phyloP scores from a whole-genome alignment of 2,888 invertebrate genomes.

The Agrochola lota region DNA sequence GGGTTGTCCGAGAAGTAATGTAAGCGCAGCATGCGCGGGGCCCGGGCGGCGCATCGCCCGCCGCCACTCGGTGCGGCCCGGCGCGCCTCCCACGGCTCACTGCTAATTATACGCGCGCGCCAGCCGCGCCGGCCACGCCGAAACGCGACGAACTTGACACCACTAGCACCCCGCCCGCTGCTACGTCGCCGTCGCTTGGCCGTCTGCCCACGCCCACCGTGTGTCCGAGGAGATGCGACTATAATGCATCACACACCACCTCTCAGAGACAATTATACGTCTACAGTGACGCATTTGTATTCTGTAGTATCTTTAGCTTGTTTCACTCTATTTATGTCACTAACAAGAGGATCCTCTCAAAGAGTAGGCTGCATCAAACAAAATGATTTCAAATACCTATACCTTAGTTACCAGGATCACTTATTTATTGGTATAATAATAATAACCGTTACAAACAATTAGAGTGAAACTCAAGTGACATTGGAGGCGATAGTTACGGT shows the following conservation, averaged over 20 bases:
- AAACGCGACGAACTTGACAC: slow-evolving; percentile 79
- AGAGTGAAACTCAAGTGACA: slow-evolving; percentile 6
- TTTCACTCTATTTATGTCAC: slow-evolving; percentile 37
- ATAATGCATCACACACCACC: slow-evolving; percentile 60
- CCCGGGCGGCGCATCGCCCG: slow-evolving; percentile 87
- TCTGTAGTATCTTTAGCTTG: slow-evolving; percentile 21
- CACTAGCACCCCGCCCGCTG: slow-evolving; percentile 70
- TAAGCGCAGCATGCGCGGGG: slow-evolving; percentile 94
- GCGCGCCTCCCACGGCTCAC: slow-evolving; percentile 89
- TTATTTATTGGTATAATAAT: not conserved
- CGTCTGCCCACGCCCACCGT: slow-evolving; percentile 73
- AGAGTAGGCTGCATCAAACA: not conserved
- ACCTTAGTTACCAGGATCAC: not conserved
- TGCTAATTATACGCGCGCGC: slow-evolving; percentile 86
- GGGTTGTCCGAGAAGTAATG: slow-evolving; percentile 96
- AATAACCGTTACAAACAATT: not conserved
- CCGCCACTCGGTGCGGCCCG: slow-evolving; percentile 87
- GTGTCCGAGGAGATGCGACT: slow-evolving; percentile 68
- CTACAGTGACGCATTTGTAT: slow-evolving; percentile 37
- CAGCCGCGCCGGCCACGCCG: slow-evolving; percentile 72
- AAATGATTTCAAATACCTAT: not conserved
- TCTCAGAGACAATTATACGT: slow-evolving; percentile 34
- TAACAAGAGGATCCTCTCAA: not conserved
- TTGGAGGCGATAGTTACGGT: slow-evolving; percentile 19
- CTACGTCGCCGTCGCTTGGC: slow-evolving; percentile 75